These are phyloP conservation scores for Callaeas wilsoni DNA, from an alignment of 2,113 vertebrate species.

Conservation along the genomic window DNA sequence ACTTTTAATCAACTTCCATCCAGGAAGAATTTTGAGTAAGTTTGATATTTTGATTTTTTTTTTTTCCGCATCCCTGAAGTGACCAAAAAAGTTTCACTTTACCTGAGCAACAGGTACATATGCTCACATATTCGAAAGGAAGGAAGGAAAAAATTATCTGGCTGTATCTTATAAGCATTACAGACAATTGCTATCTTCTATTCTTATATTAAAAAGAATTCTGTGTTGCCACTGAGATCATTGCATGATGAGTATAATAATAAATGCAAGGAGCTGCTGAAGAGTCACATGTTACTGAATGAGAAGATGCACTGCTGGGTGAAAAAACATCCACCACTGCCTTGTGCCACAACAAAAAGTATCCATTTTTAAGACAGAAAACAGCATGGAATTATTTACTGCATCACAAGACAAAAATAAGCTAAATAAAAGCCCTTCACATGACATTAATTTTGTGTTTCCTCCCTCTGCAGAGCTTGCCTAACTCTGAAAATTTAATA, in stretches of 20 bases:
- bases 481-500: not conserved
- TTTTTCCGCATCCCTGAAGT: not conserved
- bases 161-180: not conserved
- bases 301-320: not conserved
- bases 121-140: not conserved
- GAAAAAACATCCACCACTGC: not conserved
- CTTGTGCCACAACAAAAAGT: fast-evolving
- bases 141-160: not conserved
- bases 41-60: not conserved
- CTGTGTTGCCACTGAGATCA: not conserved
- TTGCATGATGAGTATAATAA: not conserved
- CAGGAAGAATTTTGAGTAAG: not conserved
- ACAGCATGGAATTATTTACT: not conserved
- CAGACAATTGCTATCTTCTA: not conserved
- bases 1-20: not conserved
- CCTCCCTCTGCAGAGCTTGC: not conserved
- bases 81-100: not conserved
- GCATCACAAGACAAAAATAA: not conserved
- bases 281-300: not conserved
- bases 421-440: not conserved
- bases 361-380: not conserved
- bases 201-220: not conserved
- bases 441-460: not conserved
- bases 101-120: not conserved
- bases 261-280: not conserved